Conservation (phyloP, 2,888 invertebrate species). For the Endomychus coccineus region DNA sequence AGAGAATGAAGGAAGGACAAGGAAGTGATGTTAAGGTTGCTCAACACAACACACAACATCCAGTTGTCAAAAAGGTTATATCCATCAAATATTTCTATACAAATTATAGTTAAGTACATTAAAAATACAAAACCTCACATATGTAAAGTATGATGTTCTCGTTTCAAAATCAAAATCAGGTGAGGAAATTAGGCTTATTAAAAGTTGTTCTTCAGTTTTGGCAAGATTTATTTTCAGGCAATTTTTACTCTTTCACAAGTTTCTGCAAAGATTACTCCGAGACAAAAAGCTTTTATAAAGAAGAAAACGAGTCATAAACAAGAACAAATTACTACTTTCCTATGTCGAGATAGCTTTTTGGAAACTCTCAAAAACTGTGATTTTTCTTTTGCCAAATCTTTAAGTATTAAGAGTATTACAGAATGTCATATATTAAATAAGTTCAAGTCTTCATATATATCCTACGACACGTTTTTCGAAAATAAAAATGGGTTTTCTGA, state of each 20-base stretch:
- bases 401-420: slow-evolving; percentile 33
- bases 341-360: slow-evolving; percentile 44
- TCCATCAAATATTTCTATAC: slow-evolving; percentile 23
- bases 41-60: no score
- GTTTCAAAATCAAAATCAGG: slow-evolving; percentile 47
- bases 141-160: slow-evolving; percentile 39
- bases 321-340: slow-evolving; percentile 30
- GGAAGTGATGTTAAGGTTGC: no score
- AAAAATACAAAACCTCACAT: slow-evolving; percentile 4
- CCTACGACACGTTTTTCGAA: slow-evolving; percentile 42
- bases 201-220: slow-evolving; percentile 1
- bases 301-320: slow-evolving; percentile 33
- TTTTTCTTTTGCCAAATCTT: slow-evolving; percentile 36
- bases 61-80: slow-evolving; percentile 35
- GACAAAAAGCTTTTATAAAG: slow-evolving; percentile 37
- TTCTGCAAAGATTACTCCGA: slow-evolving; percentile 41
- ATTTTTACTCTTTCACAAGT: slow-evolving; percentile 43
- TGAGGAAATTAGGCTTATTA: slow-evolving; percentile 25
- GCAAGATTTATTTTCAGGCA: slow-evolving; percentile 31
- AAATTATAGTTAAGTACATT: slow-evolving; percentile 26
- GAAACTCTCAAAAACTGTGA: slow-evolving; percentile 43
- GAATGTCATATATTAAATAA: slow-evolving; percentile 37
- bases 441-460: slow-evolving; percentile 40
- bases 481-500: slow-evolving; percentile 43
- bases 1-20: no score